Base-by-base conservation (phyloP, 2,113 vertebrate genomes). In the Motacilla tschutschensis region DNA sequence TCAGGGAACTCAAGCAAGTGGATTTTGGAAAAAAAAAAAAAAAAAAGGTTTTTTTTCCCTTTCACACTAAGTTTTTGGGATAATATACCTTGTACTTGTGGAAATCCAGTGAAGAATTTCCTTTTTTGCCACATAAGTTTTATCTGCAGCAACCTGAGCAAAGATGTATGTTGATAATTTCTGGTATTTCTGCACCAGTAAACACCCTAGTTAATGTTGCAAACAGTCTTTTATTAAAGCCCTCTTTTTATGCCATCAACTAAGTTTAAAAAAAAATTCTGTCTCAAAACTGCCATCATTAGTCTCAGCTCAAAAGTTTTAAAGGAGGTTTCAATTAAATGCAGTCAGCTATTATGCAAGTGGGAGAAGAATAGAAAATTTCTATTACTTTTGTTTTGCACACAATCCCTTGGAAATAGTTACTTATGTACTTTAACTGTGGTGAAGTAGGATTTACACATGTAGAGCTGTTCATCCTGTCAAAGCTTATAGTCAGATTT, bases 151-250 rank as follows among this genome's bases (percentile, higher is more conserved):
- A 82, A 87, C 64, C 78, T 84, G 72, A 65, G n/a, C 40, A 64
- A 74, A 92, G 88, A 91, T 85, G 21, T 66, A 91, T 90, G 72
- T 66, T 93, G 75, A 88, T 88, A 79, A 90, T 91, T 91, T 92
- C 66, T 86, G 75, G 26, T 90, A 33, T 93, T 94, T 90, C 90
- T 91, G 90, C 81, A 74, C 60, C 72, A 84, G 64, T 76, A 71
- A 84, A 50, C 46, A 28, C 21, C 41, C 33, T 40, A 77, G 72
- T 77, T 90, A 93, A 88, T 91, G 92, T 73, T 93, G 83, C 86
- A 87, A 77, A 59, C 8, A 55, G 36, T 60, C 67, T 93, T 91
- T 63, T 41, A 71, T 87, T 85, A 82, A 70, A 90, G 20, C 33
- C 5, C 26, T 66, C 17, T 75, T 55, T 85, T 89, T 77, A 79